A percentile compares a stretch with the other conserved stretches of the same genome.
Evolutionary conservation across 2,888 invertebrate species (phyloP).

Genomic region (Clanis bilineata): DNA sequence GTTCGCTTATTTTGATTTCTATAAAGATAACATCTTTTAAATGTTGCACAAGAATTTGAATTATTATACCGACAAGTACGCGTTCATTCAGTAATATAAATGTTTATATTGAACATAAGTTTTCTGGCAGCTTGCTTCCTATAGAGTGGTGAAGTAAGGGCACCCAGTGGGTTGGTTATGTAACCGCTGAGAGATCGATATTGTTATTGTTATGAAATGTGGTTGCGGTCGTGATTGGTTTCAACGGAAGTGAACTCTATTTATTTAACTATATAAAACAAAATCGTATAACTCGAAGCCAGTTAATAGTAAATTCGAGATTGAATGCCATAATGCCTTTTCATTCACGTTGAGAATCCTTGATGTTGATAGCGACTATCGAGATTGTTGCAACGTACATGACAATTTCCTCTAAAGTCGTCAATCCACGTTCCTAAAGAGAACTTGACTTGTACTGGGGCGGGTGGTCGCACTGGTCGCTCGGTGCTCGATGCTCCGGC

Average conservation of each 20-base stretch:
- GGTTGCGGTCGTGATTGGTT: constrained; percentile 17
- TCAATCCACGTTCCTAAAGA: constrained; percentile 29
- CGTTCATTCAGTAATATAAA: constrained; percentile 35
- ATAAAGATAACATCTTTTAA: constrained; percentile 9
- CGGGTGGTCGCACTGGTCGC: constrained; percentile 53
- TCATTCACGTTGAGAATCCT: constrained; percentile 15
- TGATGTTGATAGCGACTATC: neutral
- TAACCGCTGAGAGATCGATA: constrained; percentile 42
- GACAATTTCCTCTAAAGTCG: constrained; percentile 20
- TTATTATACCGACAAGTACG: constrained; percentile 15
- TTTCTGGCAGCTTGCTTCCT: constrained; percentile 37
- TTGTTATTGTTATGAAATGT: constrained; percentile 40
- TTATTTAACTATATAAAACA: neutral
- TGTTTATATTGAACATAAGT: constrained; percentile 38
- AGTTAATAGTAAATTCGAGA: neutral
- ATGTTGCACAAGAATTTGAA: constrained; percentile 3
- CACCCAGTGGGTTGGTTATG: constrained; percentile 34
- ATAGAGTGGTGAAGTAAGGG: constrained; percentile 39
- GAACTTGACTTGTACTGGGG: constrained; percentile 47
- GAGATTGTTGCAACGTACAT: constrained; percentile 9
- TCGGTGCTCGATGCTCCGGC: constrained; percentile 51
- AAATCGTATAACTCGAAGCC: neutral
- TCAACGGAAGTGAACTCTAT: constrained; percentile 13
- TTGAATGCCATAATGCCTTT: neutral
- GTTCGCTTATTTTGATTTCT: neutral